Percentiles rank a stretch among this genome's conserved stretches.
Conservation (phyloP, 2,888 invertebrate genomes). For the Sympetrum striolatum region DNA sequence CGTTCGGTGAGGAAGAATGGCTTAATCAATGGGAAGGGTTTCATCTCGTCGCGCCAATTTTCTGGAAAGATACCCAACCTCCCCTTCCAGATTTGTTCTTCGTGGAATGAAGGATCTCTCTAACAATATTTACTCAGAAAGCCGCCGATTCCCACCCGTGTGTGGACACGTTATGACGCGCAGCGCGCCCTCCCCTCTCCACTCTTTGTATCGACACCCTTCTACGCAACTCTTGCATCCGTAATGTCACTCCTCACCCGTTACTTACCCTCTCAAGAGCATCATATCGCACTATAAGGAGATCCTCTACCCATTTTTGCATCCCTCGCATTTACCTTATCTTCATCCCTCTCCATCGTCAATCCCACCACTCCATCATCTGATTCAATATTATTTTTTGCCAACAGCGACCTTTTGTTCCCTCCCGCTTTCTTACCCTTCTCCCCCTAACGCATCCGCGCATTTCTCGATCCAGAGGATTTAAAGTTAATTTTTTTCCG, state of each 20-base stretch:
- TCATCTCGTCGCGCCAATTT: too few relatives aligned
- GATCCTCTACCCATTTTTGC: neutral
- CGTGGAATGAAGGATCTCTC: neutral
- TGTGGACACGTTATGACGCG: neutral
- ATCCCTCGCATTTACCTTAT: neutral
- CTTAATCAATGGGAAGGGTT: too few relatives aligned
- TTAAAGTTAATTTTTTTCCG: neutral
- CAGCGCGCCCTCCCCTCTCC: neutral
- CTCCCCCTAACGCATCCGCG: neutral
- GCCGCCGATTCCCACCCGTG: neutral
- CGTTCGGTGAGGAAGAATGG: too few relatives aligned
- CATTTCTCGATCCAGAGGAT: neutral
- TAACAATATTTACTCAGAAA: neutral
- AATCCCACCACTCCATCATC: neutral
- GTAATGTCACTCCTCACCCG: neutral
- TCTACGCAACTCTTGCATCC: neutral
- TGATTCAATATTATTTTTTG: slow-evolving; percentile 28
- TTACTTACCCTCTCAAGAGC: neutral
- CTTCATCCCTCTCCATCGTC: neutral
- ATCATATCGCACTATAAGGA: neutral
- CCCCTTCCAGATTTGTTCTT: neutral
- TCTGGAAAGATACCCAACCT: too few relatives aligned
- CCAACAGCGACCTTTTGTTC: slow-evolving; percentile 7
- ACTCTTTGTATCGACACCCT: neutral
- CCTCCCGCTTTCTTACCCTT: neutral